Percentiles rank a stretch among this genome's conserved stretches.
Evolutionary conservation across 2,113 vertebrate genomes (phyloP).

Genomic region (rabbit (Oryctolagus cuniculus)): mOryCun1.1 NC_091438.1:69303501-69304000

Average conservation of each 20-base stretch:
- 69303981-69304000: background rate
- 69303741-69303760: background rate
- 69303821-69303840: background rate
- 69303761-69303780: background rate
- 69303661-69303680: conserved; percentile 28
- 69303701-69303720: background rate
- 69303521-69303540: conserved; percentile 43
- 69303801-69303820: background rate
- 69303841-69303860: background rate
- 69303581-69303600: conserved; percentile 10
- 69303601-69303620: conserved; percentile 46
- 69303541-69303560: background rate
- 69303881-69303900: conserved; percentile 5
- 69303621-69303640: conserved; percentile 44
- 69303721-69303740: background rate
- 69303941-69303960: background rate
- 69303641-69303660: background rate
- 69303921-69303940: background rate
- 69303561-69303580: background rate
- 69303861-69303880: background rate
- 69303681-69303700: conserved; percentile 13
- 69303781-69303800: conserved; percentile 4
- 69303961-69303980: background rate
- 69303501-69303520: background rate
- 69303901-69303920: background rate